Percentiles rank a stretch among this genome's conserved stretches.
Evolutionary conservation across 1,140 invertebrate species (phyloP).

Genomic region (Panulirus ornatus): DNA sequence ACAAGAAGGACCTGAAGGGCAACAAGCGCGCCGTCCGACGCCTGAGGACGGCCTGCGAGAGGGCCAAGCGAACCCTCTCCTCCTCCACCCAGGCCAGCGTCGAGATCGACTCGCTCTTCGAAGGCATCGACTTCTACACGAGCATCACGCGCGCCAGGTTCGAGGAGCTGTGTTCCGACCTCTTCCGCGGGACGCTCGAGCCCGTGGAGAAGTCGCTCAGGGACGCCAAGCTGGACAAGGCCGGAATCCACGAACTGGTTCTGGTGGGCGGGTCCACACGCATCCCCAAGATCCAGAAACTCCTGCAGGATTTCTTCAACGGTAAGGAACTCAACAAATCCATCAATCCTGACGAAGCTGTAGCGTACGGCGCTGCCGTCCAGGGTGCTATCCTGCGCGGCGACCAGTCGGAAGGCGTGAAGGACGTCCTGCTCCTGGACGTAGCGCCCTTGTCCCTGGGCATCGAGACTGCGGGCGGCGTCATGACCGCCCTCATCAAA

Average conservation of each 20-base stretch:
- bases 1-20: conserved; percentile 35
- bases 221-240: conserved; percentile 37
- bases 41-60: conserved; percentile 41
- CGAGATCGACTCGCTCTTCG: conserved; percentile 37
- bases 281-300: conserved; percentile 48
- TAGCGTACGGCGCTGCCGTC: conserved; percentile 44
- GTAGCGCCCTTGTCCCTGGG: conserved; percentile 43
- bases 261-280: conserved; percentile 41
- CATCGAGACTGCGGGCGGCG: conserved; percentile 30
- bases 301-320: conserved; percentile 45
- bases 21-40: conserved; percentile 41
- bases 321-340: conserved; percentile 53
- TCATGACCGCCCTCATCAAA: conserved; percentile 45
- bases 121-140: conserved; percentile 45
- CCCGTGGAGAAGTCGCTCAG: conserved; percentile 41
- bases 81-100: conserved; percentile 50
- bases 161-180: conserved; percentile 50
- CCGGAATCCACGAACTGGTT: conserved; percentile 30
- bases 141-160: conserved; percentile 42
- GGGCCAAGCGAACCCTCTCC: conserved; percentile 41
- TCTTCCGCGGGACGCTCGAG: conserved; percentile 49
- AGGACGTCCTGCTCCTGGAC: conserved; percentile 52
- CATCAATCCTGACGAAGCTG: conserved; percentile 42
- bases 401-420: conserved; percentile 49
- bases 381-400: conserved; percentile 33